A percentile compares a stretch with the other conserved stretches of the same genome.
Evolutionary conservation across 2,888 invertebrate species (phyloP).

Genomic region (Nemurella pictetii): DNA sequence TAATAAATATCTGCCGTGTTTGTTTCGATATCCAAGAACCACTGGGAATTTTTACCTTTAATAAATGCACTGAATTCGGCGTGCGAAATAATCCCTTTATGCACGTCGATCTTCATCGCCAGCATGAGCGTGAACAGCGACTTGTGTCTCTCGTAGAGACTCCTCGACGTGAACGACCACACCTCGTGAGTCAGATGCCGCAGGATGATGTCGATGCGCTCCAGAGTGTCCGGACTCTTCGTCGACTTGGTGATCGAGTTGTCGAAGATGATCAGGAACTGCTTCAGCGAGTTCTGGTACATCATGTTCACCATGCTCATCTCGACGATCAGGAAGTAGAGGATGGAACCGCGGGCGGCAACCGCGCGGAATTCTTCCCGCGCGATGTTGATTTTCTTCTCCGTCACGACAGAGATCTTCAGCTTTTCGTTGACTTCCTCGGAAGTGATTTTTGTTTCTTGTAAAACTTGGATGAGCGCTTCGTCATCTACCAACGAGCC

Average conservation of each 20-base stretch:
- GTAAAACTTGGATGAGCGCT: constrained; percentile 85
- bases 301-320: constrained; percentile 96
- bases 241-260: constrained; percentile 89
- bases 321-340: constrained; percentile 95
- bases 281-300: constrained; percentile 96
- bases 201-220: constrained; percentile 86
- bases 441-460: constrained; percentile 84
- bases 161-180: constrained; percentile 89
- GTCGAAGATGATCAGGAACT: constrained; percentile 92
- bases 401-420: constrained; percentile 88
- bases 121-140: constrained; percentile 90
- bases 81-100: constrained; percentile 70
- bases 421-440: constrained; percentile 95
- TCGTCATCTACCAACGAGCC: constrained; percentile 96
- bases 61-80: constrained; percentile 94
- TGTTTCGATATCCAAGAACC: too few relatives aligned
- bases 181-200: constrained; percentile 88
- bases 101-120: constrained; percentile 71
- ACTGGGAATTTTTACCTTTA: constrained; percentile 64
- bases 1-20: too few relatives aligned
- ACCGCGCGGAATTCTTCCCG: constrained; percentile 95
- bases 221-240: constrained; percentile 80
- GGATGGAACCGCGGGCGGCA: constrained; percentile 89
- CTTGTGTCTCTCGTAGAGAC: constrained; percentile 92
- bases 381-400: constrained; percentile 90